Evolutionary conservation across 2,113 vertebrate species (phyloP).

Genomic region (Ariopsis seemanni): DNA sequence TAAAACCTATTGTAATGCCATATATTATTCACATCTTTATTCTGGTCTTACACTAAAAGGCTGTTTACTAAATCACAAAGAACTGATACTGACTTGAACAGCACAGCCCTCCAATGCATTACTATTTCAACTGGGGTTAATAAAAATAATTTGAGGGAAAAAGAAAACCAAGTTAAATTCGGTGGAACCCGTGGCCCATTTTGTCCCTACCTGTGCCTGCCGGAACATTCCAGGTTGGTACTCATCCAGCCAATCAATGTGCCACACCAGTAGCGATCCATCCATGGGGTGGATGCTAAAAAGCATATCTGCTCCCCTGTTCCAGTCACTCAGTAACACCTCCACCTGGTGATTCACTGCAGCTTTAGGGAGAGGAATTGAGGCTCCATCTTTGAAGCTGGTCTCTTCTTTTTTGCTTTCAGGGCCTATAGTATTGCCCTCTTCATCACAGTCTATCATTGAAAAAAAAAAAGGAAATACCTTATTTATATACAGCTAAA

Average conservation of each 20-base stretch:
- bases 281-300: conserved; percentile 98
- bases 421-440: conserved; percentile 18
- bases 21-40: background rate
- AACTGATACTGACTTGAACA: background rate
- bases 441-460: conserved; percentile 50
- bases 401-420: conserved; percentile 12
- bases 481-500: background rate
- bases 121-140: background rate
- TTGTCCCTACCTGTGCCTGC: conserved; percentile 86
- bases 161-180: background rate
- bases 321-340: conserved; percentile 90
- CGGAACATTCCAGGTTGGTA: conserved; percentile 98
- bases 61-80: background rate
- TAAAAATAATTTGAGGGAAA: background rate
- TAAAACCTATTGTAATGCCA: background rate
- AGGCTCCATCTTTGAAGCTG: conserved; percentile 36
- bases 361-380: conserved; percentile 73
- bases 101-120: background rate
- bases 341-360: conserved; percentile 91
- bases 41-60: background rate
- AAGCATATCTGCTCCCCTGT: conserved; percentile 93
- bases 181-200: background rate
- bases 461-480: background rate
- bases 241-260: conserved; percentile 96
- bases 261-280: conserved; percentile 95